phyloP scores from a whole-genome alignment of 2,888 invertebrate species.

The Tortrix viridana region DNA sequence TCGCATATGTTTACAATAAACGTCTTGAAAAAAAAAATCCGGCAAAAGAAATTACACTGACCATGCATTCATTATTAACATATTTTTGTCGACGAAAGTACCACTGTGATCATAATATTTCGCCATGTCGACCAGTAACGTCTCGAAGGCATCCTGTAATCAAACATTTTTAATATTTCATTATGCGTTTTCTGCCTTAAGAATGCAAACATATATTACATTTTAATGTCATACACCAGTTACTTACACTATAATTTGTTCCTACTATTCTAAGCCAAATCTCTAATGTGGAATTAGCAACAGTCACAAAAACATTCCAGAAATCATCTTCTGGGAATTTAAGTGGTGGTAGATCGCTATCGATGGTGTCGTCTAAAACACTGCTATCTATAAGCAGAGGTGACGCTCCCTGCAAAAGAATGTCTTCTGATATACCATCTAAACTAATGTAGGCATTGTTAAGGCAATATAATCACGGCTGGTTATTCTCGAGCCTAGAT shows the following conservation, averaged over 20 bases:
- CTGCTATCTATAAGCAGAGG: slow-evolving; percentile 47
- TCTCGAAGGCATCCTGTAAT: slow-evolving; percentile 76
- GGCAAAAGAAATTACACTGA: slow-evolving; percentile 46
- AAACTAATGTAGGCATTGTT: not conserved
- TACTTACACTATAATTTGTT: slow-evolving; percentile 85
- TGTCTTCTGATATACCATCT: not conserved
- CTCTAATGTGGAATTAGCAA: slow-evolving; percentile 85
- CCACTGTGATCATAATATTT: slow-evolving; percentile 70
- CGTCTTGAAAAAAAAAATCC: too few species aligned
- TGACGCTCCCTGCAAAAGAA: slow-evolving; percentile 43
- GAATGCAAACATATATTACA: slow-evolving; percentile 5
- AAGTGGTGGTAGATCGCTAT: slow-evolving; percentile 72
- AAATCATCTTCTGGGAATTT: slow-evolving; percentile 75
- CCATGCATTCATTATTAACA: slow-evolving; percentile 76
- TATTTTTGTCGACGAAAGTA: slow-evolving; percentile 70
- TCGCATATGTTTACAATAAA: too few species aligned
- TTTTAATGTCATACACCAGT: slow-evolving; percentile 14
- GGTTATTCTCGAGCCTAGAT: not conserved
- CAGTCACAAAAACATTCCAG: slow-evolving; percentile 86
- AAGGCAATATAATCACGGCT: not conserved
- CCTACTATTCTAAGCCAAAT: slow-evolving; percentile 88
- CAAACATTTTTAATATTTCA: slow-evolving; percentile 1
- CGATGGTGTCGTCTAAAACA: slow-evolving; percentile 59
- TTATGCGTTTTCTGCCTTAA: not conserved
- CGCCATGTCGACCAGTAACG: slow-evolving; percentile 79